Evolutionary conservation across 2,113 vertebrate genomes (phyloP).

Genomic region (Hyla sarda): DNA sequence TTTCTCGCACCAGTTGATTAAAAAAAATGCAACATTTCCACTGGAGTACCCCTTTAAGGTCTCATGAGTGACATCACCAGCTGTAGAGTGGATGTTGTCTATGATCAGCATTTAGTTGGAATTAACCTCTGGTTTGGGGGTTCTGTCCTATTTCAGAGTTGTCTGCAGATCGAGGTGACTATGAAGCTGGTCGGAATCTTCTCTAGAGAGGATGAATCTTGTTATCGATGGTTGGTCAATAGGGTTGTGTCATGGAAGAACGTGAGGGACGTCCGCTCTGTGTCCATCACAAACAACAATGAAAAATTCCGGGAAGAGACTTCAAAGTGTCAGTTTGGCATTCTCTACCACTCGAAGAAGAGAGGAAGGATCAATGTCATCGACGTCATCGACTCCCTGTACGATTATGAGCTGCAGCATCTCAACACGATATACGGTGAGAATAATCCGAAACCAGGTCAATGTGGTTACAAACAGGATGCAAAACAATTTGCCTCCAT

Average conservation of each 20-base stretch:
- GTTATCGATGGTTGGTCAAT: background rate
- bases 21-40: too few relatives aligned
- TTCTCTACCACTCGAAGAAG: conserved; percentile 33
- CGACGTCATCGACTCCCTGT: conserved; percentile 37
- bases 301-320: background rate
- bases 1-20: too few relatives aligned
- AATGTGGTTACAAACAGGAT: too few relatives aligned
- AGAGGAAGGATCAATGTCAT: conserved; percentile 36
- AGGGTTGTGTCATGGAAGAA: rapidly evolving
- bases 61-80: too few relatives aligned
- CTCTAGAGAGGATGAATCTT: background rate
- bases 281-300: conserved; percentile 10
- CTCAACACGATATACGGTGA: background rate
- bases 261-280: conserved; percentile 17
- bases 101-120: too few relatives aligned
- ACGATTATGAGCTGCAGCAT: conserved; percentile 24
- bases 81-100: too few relatives aligned
- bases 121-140: background rate
- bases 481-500: too few relatives aligned
- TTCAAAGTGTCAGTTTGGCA: conserved; percentile 14
- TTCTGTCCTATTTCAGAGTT: background rate
- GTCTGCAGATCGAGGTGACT: background rate
- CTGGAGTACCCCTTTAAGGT: too few relatives aligned
- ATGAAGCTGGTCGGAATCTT: conserved; percentile 22
- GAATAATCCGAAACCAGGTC: background rate